Evolutionary conservation across 2,888 invertebrate genomes (phyloP), one percentile per base, ranked within the genome.

Genomic region (Heliconius charithonia): DNA sequence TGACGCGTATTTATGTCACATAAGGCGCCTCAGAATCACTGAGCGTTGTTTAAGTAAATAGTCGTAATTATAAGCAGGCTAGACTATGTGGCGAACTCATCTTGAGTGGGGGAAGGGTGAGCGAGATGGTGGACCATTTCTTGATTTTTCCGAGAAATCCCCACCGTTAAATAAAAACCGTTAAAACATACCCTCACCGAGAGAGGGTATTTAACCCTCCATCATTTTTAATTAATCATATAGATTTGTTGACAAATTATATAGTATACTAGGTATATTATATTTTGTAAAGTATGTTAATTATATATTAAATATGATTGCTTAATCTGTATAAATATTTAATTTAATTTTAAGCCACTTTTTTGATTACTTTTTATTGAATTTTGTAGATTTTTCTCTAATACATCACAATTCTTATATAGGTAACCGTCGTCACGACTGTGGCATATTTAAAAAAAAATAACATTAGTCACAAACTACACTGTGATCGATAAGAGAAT

Each of bases 81-180:
- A 84, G 83, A 83, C 83, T 82, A 81, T 75, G 77, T 79, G 83
- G 83, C 84, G 81, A 81, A 77, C 81, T 76, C 79, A 81, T 83
- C 80, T 71, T 74, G 82, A 83, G 85, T 83, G 85, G 85, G 85
- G 85, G 83, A 71, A 84, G 83, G 85, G 82, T 83, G 83, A 82
- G 80, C 82, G 80, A 81, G 81, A 82, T 80, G 70, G 81, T 81
- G 78, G 65, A 79, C 81, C 81, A 82, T 81, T 82, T 79, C 73
- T 80, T 79, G 56, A 80, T 80, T 80, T n/a, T 81, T 80, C 78
- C 65, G 65, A 70, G 77, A 82, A 83, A 45, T 71, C 78, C 79
- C 80, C 82, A 76, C 79, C 80, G 79, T 80, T 76, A 79, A 76
- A 70, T 67, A 76, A 10, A 72, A 78, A 77, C 74, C 45, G 69